Evolutionary conservation across 2,113 vertebrate genomes (phyloP).

Genomic region (Chinchilla lanigera): DNA sequence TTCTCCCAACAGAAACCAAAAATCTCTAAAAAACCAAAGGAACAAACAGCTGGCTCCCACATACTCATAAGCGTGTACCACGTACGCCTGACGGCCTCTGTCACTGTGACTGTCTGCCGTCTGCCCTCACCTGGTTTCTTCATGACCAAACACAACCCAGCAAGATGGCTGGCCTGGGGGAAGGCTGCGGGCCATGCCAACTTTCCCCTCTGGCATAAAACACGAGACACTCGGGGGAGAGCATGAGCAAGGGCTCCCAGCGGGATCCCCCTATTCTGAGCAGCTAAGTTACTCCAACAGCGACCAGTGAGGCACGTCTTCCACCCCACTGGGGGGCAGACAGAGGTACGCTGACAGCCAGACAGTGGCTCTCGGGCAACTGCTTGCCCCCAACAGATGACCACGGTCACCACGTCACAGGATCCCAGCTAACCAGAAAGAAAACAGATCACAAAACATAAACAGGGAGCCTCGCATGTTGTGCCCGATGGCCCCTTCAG

Average conservation of each 20-base stretch:
- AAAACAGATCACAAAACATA: neutral
- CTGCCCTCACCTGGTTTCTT: neutral
- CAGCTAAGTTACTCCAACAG: neutral
- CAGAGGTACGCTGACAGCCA: neutral
- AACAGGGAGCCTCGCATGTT: accelerated
- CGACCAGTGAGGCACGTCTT: accelerated
- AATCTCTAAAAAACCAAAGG: neutral
- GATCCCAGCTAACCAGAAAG: neutral
- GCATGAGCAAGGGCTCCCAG: accelerated
- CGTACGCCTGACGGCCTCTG: accelerated
- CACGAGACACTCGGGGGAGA: neutral
- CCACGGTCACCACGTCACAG: neutral
- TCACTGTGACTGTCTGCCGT: accelerated
- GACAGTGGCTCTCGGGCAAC: too few relatives aligned
- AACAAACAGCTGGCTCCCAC: neutral
- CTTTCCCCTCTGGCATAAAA: neutral
- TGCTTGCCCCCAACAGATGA: neutral
- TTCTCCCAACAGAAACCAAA: neutral
- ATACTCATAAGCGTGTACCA: accelerated
- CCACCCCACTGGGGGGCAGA: neutral
- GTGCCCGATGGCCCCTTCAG: neutral
- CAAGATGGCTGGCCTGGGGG: neutral
- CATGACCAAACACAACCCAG: neutral
- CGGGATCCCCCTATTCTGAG: accelerated
- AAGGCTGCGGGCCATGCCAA: neutral